These are phyloP conservation scores for Panurus biarmicus DNA, from an alignment of 2,113 vertebrate genomes.

Conservation along the genomic window DNA sequence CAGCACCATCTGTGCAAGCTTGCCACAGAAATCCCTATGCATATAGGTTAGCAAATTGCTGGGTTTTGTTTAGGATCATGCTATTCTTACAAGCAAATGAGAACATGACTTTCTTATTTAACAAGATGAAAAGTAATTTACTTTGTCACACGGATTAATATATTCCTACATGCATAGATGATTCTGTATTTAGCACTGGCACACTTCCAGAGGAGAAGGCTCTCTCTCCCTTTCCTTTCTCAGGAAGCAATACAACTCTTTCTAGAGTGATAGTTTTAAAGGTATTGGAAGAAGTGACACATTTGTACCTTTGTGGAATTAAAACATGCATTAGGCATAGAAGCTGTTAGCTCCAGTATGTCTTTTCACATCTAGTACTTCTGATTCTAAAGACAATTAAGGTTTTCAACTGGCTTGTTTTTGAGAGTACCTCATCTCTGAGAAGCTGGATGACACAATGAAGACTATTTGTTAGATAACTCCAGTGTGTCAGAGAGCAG, in stretches of 20 bases:
- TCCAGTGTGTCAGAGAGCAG: not conserved
- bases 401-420: not conserved
- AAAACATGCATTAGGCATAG: not conserved
- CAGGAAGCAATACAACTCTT: not conserved
- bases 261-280: not conserved
- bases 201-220: not conserved
- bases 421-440: not conserved
- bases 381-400: not conserved
- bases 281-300: not conserved
- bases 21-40: not conserved
- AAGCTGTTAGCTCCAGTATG: not conserved
- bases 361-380: not conserved
- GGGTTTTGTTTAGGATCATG: not conserved
- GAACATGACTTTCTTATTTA: not conserved
- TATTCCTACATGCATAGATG: not conserved
- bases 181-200: not conserved
- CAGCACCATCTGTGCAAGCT: not conserved
- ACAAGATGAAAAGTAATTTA: not conserved
- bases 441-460: not conserved
- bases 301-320: not conserved
- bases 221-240: not conserved
- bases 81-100: not conserved
- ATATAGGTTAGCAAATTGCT: not conserved
- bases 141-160: not conserved
- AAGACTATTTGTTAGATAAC: not conserved